Evolutionary conservation across 2,888 invertebrate species (phyloP).

Genomic region (Phyto melanocephala): DNA sequence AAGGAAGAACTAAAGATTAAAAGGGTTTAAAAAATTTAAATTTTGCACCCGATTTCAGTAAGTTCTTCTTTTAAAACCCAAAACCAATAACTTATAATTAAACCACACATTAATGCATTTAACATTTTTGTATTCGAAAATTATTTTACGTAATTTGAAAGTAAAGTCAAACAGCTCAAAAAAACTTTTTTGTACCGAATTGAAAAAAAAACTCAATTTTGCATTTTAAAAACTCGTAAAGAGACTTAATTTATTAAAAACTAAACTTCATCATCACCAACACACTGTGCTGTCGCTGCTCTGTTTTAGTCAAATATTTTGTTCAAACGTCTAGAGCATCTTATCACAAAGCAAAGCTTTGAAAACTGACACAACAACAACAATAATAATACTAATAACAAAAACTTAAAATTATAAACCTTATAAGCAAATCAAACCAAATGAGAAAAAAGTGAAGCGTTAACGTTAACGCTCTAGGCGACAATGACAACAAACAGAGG

Average conservation of each 20-base stretch:
- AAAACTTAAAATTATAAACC: neutral
- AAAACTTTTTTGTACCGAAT: neutral
- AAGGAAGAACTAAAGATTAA: too few species aligned
- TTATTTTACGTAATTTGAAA: slow-evolving; percentile 37
- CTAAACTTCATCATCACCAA: neutral
- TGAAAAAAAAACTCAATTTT: too few species aligned
- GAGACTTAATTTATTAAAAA: too few species aligned
- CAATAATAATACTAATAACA: neutral
- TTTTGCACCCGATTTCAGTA: too few species aligned
- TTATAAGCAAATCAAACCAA: slow-evolving; percentile 3
- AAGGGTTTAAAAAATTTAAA: too few species aligned
- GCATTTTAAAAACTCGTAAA: too few species aligned
- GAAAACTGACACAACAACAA: neutral
- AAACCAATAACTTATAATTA: neutral
- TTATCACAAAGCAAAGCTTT: slow-evolving; percentile 26
- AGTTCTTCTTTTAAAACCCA: slow-evolving; percentile 17
- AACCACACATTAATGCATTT: neutral
- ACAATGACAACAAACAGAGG: slow-evolving; percentile 61
- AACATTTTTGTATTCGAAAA: neutral
- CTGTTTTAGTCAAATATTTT: slow-evolving; percentile 14
- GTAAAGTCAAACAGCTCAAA: slow-evolving; percentile 10
- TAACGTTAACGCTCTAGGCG: slow-evolving; percentile 62
- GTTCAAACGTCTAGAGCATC: slow-evolving; percentile 30
- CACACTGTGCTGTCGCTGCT: neutral
- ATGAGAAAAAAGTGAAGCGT: slow-evolving; percentile 48